Evolutionary conservation across 2,113 vertebrate genomes (phyloP), one percentile per base, ranked within the genome.

Genomic region (Gallinago media): DNA sequence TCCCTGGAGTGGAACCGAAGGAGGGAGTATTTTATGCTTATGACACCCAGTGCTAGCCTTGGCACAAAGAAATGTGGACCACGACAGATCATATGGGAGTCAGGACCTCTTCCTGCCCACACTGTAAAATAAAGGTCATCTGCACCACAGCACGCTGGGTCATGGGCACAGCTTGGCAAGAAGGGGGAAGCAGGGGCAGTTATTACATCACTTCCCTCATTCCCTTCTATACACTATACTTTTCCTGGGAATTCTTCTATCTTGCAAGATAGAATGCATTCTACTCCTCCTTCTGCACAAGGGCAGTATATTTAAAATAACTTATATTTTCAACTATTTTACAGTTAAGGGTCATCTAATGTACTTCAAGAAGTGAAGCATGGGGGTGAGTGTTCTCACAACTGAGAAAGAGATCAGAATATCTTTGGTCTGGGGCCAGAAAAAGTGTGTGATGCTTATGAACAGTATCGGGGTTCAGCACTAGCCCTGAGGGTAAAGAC

Each of bases 381-480:
- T 9, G 6, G 15, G 8, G 16, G 4, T 0, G 8, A 19, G 4
- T 0, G 8, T 21, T 2, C 32, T 17, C 9, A 19, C 9, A 3
- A 1, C 32, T 20, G 2, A 15, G 2, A 29, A 29, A 7, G 2
- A 20, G 12, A 19, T 65, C 25, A 44, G 9, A 40, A 9, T 12
- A 36, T 2, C 18, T 65, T 46, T 36, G 6, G 9, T 25, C 8
- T 34, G 4, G 34, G 36, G 20, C 18, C 2, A 59, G 7, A 40
- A 42, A 17, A 0, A 25, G 14, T 5, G 38, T 6, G 42, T 4
- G 19, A 47, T 32, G 36, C 8, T 31, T 12, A 4, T 2, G 15
- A 83, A 65, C 5, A 22, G 17, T 25, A 38, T 1, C n/a, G 63
- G 16, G 55, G 46, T 13, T 15, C 2, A 20, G 26, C 13, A 5